Evolutionary conservation across 2,888 invertebrate species (phyloP).

Genomic region (Tolmerus cingulatus): DNA sequence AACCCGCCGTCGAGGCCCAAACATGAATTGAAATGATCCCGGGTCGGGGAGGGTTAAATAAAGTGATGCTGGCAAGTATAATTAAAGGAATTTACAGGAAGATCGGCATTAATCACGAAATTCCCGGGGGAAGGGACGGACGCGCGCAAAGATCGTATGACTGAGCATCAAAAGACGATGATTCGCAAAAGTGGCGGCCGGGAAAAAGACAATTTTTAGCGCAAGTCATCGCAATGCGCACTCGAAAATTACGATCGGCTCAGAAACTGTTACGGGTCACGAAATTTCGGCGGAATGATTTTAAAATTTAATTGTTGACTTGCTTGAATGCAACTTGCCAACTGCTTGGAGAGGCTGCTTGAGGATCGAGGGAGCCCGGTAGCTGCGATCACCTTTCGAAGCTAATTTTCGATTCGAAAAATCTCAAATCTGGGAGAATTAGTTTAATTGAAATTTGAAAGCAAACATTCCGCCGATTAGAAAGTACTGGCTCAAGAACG

Average conservation of each 20-base stretch:
- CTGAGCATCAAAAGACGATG: constrained; percentile 10
- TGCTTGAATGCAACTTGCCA: neutral
- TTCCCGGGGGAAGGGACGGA: neutral
- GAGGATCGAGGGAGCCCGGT: neutral
- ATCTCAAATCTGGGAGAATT: neutral
- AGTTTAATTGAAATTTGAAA: neutral
- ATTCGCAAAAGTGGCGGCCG: neutral
- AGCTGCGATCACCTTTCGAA: neutral
- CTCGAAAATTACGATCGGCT: neutral
- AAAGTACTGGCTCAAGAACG: neutral
- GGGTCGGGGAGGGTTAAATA: constrained; percentile 2
- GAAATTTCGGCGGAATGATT: neutral
- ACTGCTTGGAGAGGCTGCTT: neutral
- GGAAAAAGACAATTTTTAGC: neutral
- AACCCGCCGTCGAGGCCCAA: neutral
- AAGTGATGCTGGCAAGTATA: constrained; percentile 38
- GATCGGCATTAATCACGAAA: constrained; percentile 18
- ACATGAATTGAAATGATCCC: constrained; percentile 24
- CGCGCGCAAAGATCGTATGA: neutral
- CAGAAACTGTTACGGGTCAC: neutral
- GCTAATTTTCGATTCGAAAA: neutral
- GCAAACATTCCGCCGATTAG: neutral
- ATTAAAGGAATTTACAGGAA: constrained; percentile 30
- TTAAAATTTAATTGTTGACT: neutral
- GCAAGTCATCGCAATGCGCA: neutral